These are phyloP conservation scores for Euplexia lucipara DNA, from an alignment of 2,888 invertebrate species.

Conservation along the genomic window DNA sequence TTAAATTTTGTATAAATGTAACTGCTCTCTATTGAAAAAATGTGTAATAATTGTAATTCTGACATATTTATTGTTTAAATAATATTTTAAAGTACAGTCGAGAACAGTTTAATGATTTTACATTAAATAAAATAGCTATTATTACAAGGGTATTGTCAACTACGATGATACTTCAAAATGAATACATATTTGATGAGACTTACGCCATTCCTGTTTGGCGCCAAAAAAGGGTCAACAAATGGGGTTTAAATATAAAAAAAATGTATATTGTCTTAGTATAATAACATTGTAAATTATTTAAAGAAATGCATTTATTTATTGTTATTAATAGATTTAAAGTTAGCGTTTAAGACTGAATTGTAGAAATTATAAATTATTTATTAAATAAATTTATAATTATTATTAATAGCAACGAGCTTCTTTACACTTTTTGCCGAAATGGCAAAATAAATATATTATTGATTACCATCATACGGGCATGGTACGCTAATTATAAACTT, in stretches of 20 bases:
- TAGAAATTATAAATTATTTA: constrained; percentile 64
- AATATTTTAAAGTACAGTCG: constrained; percentile 8
- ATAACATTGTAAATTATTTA: constrained; percentile 76
- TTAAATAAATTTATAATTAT: constrained; percentile 47
- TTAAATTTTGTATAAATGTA: constrained; percentile 25
- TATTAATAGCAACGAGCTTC: constrained; percentile 42
- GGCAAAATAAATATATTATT: constrained; percentile 26
- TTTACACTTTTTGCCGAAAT: constrained; percentile 35
- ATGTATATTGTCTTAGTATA: constrained; percentile 67
- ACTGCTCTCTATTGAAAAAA: constrained; percentile 54
- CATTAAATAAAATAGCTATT: neutral
- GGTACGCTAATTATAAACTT: constrained; percentile 26
- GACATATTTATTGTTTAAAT: constrained; percentile 19
- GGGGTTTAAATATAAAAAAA: constrained; percentile 9
- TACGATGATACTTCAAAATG: neutral
- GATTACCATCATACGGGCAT: constrained; percentile 54
- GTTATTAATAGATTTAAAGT: constrained; percentile 69
- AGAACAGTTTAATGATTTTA: constrained; percentile 8
- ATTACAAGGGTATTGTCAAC: constrained; percentile 3
- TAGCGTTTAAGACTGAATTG: constrained; percentile 77
- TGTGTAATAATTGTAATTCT: constrained; percentile 35
- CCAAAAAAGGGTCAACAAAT: constrained; percentile 21
- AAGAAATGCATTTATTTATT: constrained; percentile 84
- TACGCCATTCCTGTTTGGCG: constrained; percentile 23
- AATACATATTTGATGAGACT: constrained; percentile 3